Evolutionary conservation across 2,888 invertebrate genomes (phyloP).

Genomic region (Terebella lapidaria): DNA sequence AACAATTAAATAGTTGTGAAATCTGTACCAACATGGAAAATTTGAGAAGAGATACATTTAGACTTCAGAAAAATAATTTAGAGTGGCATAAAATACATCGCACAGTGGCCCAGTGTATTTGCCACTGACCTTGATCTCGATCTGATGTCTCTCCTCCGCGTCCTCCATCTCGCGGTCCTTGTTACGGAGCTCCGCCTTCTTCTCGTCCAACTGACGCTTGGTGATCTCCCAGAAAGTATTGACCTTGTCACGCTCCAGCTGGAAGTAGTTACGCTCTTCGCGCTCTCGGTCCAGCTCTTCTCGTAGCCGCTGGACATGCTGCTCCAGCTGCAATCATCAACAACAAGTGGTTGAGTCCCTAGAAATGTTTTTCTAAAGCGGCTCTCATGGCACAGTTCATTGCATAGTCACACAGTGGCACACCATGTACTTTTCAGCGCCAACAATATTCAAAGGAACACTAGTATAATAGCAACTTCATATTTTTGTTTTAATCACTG

Average conservation of each 20-base stretch:
- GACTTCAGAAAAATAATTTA: too few species aligned
- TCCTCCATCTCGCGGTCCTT: constrained; percentile 85
- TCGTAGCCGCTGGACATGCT: constrained; percentile 76
- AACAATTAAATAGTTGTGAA: too few species aligned
- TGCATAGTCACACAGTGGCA: too few species aligned
- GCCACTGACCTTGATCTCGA: constrained; percentile 68
- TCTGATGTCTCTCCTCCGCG: constrained; percentile 78
- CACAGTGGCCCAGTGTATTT: too few species aligned
- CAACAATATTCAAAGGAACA: background rate
- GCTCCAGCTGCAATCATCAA: constrained; percentile 69
- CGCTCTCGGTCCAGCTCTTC: constrained; percentile 89
- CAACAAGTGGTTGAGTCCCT: background rate
- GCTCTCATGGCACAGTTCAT: background rate
- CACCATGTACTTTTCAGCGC: background rate
- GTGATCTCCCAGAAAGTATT: constrained; percentile 95
- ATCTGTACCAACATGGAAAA: too few species aligned
- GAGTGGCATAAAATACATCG: too few species aligned
- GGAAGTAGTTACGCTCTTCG: constrained; percentile 92
- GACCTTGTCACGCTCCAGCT: constrained; percentile 87
- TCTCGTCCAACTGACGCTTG: constrained; percentile 80
- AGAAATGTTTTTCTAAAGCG: background rate
- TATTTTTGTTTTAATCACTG: background rate
- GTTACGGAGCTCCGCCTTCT: constrained; percentile 65
- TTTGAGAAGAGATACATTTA: too few species aligned
- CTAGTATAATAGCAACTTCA: background rate